These are phyloP conservation scores for Genyomyrus donnyi DNA, from an alignment of 2,113 vertebrate species.

Conservation along the genomic window DNA sequence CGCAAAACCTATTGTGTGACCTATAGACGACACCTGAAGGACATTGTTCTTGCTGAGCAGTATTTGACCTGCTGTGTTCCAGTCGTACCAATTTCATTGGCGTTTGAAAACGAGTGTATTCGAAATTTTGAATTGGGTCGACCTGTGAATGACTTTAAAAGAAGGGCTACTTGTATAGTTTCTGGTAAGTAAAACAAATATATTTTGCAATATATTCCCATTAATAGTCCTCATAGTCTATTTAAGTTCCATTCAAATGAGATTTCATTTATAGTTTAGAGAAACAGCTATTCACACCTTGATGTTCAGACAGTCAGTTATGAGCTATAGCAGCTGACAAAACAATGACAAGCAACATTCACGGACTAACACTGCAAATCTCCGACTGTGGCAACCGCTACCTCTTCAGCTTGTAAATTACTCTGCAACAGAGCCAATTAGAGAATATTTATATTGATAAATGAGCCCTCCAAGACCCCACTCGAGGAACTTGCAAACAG, in stretches of 20 bases:
- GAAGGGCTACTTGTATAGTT: neutral
- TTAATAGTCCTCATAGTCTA: neutral
- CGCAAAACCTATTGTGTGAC: neutral
- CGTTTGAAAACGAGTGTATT: neutral
- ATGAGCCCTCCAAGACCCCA: conserved; percentile 5
- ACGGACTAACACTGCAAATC: neutral
- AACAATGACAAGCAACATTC: neutral
- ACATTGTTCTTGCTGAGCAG: neutral
- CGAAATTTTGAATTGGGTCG: neutral
- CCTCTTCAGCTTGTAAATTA: conserved; percentile 2
- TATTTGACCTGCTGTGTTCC: neutral
- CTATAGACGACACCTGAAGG: neutral
- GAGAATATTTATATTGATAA: conserved; percentile 8
- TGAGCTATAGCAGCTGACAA: neutral
- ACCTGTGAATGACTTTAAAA: neutral
- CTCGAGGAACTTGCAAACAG: neutral
- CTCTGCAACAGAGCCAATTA: neutral
- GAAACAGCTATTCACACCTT: conserved; percentile 2
- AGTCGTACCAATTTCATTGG: neutral
- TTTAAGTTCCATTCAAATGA: neutral
- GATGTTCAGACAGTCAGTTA: neutral
- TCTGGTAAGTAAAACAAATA: neutral
- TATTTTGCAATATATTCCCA: neutral
- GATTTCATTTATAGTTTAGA: neutral
- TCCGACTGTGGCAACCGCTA: neutral